These are phyloP conservation scores for Caerostris extrusa DNA, from an alignment of 1,140 invertebrate genomes.

Conservation along the genomic window DNA sequence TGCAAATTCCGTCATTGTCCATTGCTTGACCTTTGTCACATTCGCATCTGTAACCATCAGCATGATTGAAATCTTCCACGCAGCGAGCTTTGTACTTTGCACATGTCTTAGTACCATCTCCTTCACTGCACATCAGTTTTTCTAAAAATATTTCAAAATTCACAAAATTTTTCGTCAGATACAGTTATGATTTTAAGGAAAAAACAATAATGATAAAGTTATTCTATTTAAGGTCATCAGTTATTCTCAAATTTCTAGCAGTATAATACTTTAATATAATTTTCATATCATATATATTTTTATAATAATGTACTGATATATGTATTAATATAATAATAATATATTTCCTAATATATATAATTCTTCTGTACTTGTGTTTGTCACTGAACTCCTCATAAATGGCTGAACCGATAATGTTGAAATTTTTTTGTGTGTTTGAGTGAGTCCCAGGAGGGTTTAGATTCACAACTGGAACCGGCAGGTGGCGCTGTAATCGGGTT, in stretches of 20 bases:
- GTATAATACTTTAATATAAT: not conserved
- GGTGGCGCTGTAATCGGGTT: no score
- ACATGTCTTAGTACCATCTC: not conserved
- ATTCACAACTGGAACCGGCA: no score
- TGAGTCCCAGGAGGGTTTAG: no score
- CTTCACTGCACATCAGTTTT: constrained; percentile 51
- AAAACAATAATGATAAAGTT: not conserved
- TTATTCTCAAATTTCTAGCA: not conserved
- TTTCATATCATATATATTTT: not conserved
- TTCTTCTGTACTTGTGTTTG: no score
- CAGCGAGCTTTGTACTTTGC: not conserved
- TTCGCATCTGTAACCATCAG: not conserved
- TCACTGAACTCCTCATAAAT: no score
- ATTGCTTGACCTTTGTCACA: not conserved
- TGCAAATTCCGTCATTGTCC: constrained; percentile 8
- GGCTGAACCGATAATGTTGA: no score
- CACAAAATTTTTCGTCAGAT: not conserved
- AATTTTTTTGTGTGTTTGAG: no score
- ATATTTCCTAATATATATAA: no score
- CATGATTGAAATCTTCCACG: not conserved
- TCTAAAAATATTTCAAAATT: not conserved
- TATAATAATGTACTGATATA: no score
- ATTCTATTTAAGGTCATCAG: not conserved
- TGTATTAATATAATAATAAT: no score
- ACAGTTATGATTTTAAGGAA: not conserved